Percentiles rank a stretch among this genome's conserved stretches.
phyloP scores from a whole-genome alignment of 92 coral and sea anemone genomes.

The Anthopleura xanthogrammica region DNA sequence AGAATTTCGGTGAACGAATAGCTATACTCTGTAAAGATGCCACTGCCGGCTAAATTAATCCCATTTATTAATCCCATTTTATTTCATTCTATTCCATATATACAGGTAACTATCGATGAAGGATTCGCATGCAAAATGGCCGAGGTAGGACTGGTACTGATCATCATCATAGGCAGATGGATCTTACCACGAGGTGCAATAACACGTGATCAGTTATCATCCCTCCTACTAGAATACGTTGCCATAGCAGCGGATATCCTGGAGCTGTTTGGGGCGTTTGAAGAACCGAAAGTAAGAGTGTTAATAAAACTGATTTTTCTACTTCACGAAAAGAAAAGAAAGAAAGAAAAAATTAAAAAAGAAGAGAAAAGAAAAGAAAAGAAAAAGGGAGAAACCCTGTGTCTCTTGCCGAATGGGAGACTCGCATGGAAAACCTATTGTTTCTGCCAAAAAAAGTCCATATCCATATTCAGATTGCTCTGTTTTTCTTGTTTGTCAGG shows the following conservation, averaged over 20 bases:
- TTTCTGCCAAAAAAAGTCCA: no score
- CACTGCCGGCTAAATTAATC: no score
- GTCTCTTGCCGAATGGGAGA: no score
- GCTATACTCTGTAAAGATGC: no score
- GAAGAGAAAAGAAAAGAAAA: no score
- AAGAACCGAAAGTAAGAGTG: conserved; percentile 54
- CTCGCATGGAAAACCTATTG: no score
- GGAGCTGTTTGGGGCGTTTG: conserved; percentile 78
- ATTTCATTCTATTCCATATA: no score
- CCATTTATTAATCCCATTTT: no score
- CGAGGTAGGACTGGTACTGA: conserved; percentile 76
- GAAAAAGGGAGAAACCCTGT: no score
- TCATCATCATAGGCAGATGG: conserved; percentile 85
- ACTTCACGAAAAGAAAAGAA: no score
- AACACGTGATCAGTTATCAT: conserved; percentile 89
- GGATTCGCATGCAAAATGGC: conserved; percentile 46
- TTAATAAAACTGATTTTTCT: not conserved
- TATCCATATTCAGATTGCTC: not conserved
- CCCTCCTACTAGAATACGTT: conserved; percentile 82
- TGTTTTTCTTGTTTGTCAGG: conserved; percentile 15
- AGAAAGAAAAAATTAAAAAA: not conserved
- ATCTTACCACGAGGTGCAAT: conserved; percentile 87
- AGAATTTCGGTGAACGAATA: no score
- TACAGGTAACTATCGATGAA: conserved; percentile 11
- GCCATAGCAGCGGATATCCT: conserved; percentile 91